Evolutionary conservation across 2,113 vertebrate genomes (phyloP), one percentile per base, ranked within the genome.

Genomic region (Scomber scombrus): DNA sequence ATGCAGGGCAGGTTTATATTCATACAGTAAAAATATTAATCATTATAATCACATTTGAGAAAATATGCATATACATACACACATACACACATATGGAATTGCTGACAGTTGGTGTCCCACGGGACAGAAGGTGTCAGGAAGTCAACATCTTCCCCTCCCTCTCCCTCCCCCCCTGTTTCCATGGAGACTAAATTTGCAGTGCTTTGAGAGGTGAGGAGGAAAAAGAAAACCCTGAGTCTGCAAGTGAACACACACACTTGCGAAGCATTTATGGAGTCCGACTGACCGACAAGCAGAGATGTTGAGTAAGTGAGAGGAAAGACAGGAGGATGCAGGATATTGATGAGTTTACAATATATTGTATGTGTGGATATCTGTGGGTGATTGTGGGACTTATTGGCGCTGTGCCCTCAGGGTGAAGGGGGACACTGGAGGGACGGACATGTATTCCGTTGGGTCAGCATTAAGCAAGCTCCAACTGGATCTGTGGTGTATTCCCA

Each of bases 381-480:
- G 56, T 65, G 71, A 76, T n/a, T 68, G 63, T 49, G 75, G 54
- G 71, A 78, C 16, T 51, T 11, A 3, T 23, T 90, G 81, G 81
- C 60, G 0, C 11, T 0, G 8, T 74, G 85, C 70, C 80, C 66
- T 75, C 43, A 51, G 79, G 86, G 68, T 69, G 90, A 81, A 75
- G 64, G 70, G 85, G 70, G 85, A 81, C 83, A 86, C 85, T 85
- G 60, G 54, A 78, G 81, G 82, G 61, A 78, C 1, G 73, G 61
- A 86, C 57, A 49, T 31, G 43, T 81, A 87, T 93, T 91, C 73
- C 45, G 46, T 58, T 76, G 74, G 89, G 85, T 94, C 93, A 94
- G 89, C 93, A 76, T 87, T 94, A 90, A 92, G 88, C 81, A 90
- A 85, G 73, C 65, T 75, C 90, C 89, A 91, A 86, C 84, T 85